Evolutionary conservation across 2,797 vertebrate species (phyloP), one percentile per base, ranked within the genome.

Genomic region (Petrocephalus schoutedeni): DNA sequence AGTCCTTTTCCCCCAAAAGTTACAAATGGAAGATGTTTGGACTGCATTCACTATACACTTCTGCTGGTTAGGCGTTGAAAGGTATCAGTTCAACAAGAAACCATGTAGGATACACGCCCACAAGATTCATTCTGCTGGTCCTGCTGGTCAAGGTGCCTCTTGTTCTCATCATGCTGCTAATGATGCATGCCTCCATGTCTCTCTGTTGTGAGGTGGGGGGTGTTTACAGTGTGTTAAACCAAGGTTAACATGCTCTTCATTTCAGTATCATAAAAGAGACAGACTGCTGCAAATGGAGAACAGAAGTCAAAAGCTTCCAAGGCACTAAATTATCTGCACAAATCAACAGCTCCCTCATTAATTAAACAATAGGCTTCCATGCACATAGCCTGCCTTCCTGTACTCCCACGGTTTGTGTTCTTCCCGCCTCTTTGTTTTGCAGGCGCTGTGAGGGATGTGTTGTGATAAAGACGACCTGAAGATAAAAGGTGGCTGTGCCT

Each of bases 281-380:
- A 94, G 93, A 94, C 93, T 87, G 90, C 94, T 93, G 93, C 94
- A 96, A 95, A 95, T 93, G 93, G 94, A 94, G 95, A 95, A 94
- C 95, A 95, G 92, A 94, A 96, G 95, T 95, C 94, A 95, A 95
- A 92, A 89, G 91, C 94, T 94, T 90, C 93, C 91, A 93, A 94
- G 93, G 92, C 93, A 94, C 93, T 94, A 95, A 96, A 96, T 96
- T 95, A 96, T 95, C 94, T 92, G 91, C 89, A 92, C 94, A 95
- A 95, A 96, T 95, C 95, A 95, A 95, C 93, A 92, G 92, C 93
- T 94, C 95, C 92, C 95, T 95, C 94, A 94, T 96, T 96, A 96
- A 96, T 96, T 95, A 95, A 94, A 95, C 94, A 95, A 95, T 94
- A 93, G 93, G 93, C 94, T 90, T 93, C 95, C 94, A 93, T 93